Conservation (phyloP, 2,113 vertebrate species). For the Nicator chloris region DNA sequence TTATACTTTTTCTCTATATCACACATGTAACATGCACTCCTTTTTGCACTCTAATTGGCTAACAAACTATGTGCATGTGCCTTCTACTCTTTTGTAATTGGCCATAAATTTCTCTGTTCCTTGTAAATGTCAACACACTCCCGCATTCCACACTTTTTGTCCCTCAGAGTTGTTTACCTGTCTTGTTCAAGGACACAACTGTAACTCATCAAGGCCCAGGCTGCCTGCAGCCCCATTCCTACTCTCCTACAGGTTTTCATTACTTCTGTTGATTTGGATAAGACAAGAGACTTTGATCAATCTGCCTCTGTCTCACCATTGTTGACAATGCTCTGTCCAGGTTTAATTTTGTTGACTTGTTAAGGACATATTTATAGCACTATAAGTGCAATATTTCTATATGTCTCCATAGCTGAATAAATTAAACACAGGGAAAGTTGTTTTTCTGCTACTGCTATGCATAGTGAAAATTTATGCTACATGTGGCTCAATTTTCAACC, state of each 20-base stretch:
- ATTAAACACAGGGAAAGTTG: not conserved
- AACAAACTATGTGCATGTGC: not conserved
- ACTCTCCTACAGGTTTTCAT: not conserved
- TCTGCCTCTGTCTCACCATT: not conserved
- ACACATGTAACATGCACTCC: rapidly evolving
- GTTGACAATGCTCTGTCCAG: not conserved
- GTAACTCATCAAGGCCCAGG: not conserved
- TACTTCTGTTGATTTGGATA: not conserved
- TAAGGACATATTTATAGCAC: not conserved
- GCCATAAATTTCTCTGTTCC: not conserved
- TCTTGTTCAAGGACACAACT: not conserved
- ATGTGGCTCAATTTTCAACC: not conserved
- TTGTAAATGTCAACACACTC: not conserved
- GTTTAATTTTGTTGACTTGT: not conserved
- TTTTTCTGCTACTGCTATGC: not conserved
- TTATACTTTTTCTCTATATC: not conserved
- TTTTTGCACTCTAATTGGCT: not conserved
- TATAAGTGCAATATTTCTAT: not conserved
- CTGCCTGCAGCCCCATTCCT: not conserved
- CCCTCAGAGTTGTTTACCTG: not conserved
- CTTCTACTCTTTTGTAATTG: not conserved
- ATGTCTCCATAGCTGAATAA: not conserved
- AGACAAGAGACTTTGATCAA: not conserved
- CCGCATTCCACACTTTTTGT: not conserved
- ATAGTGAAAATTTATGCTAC: not conserved